Conservation (phyloP, 23 tunicate species). For the Ascidia mentula region DNA sequence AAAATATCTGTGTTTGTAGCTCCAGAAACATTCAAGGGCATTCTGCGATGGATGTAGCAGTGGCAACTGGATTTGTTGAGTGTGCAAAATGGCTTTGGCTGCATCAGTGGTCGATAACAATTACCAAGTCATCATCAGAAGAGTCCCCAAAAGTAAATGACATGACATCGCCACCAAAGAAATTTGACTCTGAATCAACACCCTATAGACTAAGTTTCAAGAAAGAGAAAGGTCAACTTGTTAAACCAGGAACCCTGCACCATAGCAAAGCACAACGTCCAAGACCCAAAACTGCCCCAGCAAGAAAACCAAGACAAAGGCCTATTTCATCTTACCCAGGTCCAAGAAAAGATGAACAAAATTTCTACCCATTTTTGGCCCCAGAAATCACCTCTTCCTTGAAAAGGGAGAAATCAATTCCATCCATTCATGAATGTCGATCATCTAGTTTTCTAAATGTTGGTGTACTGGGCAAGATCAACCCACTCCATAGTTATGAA, state of each 20-base stretch:
- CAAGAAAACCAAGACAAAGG: neutral
- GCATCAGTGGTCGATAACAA: constrained; percentile 73
- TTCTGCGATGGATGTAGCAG: constrained; percentile 64
- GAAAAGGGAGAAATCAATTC: constrained; percentile 26
- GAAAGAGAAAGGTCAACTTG: neutral
- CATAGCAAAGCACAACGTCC: neutral
- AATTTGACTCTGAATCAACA: neutral
- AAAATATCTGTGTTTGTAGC: constrained; percentile 23
- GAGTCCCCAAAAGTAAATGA: neutral
- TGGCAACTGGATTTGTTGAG: constrained; percentile 43
- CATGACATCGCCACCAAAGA: neutral
- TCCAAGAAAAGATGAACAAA: neutral
- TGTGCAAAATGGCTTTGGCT: constrained; percentile 92
- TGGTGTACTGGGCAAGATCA: neutral
- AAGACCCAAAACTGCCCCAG: neutral
- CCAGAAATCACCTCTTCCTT: constrained; percentile 34
- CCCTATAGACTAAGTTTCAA: neutral
- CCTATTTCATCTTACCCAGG: neutral
- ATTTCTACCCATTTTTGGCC: neutral
- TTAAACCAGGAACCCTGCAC: neutral
- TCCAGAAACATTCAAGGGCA: constrained; percentile 42
- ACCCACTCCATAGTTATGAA: neutral
- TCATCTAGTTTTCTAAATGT: neutral
- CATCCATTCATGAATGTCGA: constrained; percentile 29
- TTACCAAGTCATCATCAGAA: constrained; percentile 12